Conservation (phyloP, 2,797 vertebrate genomes). For the Falco cherrug region DNA sequence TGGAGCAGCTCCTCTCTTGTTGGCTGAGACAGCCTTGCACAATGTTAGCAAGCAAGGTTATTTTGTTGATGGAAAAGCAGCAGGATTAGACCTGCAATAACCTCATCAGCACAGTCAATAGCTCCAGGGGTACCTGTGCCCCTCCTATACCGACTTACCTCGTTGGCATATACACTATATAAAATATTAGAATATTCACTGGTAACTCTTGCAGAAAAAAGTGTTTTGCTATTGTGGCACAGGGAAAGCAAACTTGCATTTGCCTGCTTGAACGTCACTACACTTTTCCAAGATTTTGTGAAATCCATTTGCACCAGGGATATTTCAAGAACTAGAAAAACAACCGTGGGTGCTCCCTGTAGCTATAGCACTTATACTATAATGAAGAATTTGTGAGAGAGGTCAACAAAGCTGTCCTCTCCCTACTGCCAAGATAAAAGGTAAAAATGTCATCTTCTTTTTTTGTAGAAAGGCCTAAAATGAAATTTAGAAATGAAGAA, state of each 20-base stretch:
- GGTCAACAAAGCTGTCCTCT: background rate
- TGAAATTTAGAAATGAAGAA: background rate
- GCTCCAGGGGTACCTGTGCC: accelerated
- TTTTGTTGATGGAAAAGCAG: background rate
- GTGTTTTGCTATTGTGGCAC: background rate
- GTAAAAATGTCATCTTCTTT: background rate
- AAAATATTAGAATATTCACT: background rate
- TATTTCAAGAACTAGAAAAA: background rate
- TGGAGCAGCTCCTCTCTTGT: background rate
- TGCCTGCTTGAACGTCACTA: background rate
- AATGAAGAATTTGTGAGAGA: background rate
- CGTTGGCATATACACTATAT: accelerated
- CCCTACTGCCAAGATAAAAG: background rate
- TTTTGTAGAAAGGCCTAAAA: background rate
- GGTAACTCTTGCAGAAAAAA: background rate
- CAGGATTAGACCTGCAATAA: background rate
- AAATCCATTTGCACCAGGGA: background rate
- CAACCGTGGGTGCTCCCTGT: background rate
- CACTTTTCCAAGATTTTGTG: background rate
- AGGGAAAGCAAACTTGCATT: background rate
- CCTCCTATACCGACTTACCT: background rate
- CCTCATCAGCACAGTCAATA: background rate
- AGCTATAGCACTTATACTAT: background rate
- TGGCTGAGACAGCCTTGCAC: background rate
- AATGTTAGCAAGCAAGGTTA: background rate